A percentile compares a stretch with the other conserved stretches of the same genome.
Conservation (phyloP, 2,797 vertebrate genomes). For the Tiaroga cobitis region DNA sequence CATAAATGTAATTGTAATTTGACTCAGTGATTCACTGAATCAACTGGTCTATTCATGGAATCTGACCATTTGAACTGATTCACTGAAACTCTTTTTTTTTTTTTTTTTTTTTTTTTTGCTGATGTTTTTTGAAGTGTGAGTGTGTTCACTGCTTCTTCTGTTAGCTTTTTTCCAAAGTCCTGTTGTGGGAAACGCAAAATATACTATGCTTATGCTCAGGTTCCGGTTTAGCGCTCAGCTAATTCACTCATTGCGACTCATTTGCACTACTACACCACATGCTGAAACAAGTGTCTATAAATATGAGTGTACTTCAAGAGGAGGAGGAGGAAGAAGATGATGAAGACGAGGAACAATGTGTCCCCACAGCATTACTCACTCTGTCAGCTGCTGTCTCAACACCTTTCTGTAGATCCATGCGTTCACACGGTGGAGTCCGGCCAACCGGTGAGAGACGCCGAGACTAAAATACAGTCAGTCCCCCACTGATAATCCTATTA, state of each 20-base stretch:
- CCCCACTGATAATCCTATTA: background rate
- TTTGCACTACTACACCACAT: background rate
- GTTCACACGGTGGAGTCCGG: conserved; percentile 20
- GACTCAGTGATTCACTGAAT: background rate
- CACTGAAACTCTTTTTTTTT: background rate
- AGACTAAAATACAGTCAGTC: conserved; percentile 3
- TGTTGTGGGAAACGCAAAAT: background rate
- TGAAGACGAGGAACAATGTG: conserved; percentile 29
- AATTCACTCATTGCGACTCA: no score
- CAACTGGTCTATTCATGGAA: background rate
- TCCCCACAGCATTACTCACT: conserved; percentile 65
- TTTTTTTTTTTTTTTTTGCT: background rate
- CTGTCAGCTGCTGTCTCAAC: conserved; percentile 52
- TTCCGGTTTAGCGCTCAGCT: background rate
- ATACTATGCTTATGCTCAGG: no score
- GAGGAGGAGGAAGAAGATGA: conserved; percentile 45
- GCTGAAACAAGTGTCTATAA: conserved; percentile 57
- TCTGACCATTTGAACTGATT: background rate
- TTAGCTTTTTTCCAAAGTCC: background rate
- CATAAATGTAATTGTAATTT: background rate
- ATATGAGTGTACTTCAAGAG: conserved; percentile 47
- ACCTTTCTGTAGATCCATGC: conserved; percentile 40
- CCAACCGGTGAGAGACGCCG: conserved; percentile 7
- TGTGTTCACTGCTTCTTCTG: background rate
- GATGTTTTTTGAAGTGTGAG: background rate